phyloP scores from a whole-genome alignment of 92 coral and sea anemone species.

The Chrysogorgia sp. region DNA sequence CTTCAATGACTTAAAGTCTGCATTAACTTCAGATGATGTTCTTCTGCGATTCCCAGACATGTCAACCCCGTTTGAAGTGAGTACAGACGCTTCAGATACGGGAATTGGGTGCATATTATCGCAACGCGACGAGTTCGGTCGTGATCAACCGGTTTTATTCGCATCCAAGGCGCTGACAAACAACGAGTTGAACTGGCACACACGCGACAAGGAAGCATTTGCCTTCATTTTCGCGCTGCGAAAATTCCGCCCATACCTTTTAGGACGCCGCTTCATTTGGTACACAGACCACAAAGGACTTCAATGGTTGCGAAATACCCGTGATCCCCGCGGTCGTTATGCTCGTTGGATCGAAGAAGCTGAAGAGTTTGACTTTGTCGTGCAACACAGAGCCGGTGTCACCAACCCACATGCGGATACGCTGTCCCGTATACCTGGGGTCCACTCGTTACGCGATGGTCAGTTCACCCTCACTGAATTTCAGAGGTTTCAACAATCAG shows the following conservation, averaged over 20 bases:
- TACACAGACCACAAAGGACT: no score
- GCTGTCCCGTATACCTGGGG: conserved; percentile 45
- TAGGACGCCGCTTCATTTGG: no score
- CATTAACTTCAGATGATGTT: conserved; percentile 48
- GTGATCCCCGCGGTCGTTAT: conserved; percentile 62
- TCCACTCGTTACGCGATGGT: conserved; percentile 12
- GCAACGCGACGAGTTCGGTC: conserved; percentile 47
- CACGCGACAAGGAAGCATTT: conserved; percentile 56
- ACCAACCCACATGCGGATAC: conserved; percentile 63
- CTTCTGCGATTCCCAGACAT: conserved; percentile 63
- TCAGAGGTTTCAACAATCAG: conserved; percentile 43
- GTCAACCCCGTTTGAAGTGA: conserved; percentile 55
- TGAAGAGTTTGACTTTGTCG: conserved; percentile 51
- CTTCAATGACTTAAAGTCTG: conserved; percentile 62
- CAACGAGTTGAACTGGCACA: no score
- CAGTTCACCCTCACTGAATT: conserved; percentile 38
- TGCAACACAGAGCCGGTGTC: conserved; percentile 39
- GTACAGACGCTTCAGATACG: no score
- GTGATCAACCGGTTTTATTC: conserved; percentile 54
- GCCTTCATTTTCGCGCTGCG: conserved; percentile 46
- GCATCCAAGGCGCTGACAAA: conserved; percentile 53
- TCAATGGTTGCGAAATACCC: conserved; percentile 46
- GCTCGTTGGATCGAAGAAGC: conserved; percentile 54
- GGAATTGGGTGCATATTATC: conserved; percentile 62
- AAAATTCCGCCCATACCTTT: conserved; percentile 47